Evolutionary conservation across 2,888 invertebrate species (phyloP).

Genomic region (Xanthia togata): DNA sequence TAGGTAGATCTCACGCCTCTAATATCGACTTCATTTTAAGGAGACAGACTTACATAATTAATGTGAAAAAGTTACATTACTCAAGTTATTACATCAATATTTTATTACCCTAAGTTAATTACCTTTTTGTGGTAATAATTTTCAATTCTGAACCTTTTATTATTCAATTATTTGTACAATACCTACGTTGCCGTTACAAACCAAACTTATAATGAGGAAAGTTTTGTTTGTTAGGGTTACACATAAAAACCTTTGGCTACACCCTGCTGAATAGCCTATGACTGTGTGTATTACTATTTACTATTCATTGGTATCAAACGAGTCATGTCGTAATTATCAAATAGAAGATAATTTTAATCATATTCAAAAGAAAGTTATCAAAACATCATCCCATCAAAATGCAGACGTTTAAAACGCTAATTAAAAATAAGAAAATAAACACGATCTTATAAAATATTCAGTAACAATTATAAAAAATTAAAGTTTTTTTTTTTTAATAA

Average conservation of each 20-base stretch:
- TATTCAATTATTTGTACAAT: constrained; percentile 52
- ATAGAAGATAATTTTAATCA: not conserved
- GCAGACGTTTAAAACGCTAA: not conserved
- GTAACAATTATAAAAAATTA: not conserved
- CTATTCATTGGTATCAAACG: constrained; percentile 20
- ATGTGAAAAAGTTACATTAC: constrained; percentile 17
- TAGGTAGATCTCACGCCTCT: not conserved
- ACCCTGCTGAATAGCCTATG: constrained; percentile 29
- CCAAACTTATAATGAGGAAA: constrained; percentile 53
- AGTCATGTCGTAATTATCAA: not conserved
- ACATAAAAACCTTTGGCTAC: constrained; percentile 41
- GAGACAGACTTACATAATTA: constrained; percentile 13
- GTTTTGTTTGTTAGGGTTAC: constrained; percentile 50
- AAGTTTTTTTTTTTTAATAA: not conserved
- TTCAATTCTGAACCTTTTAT: constrained; percentile 36
- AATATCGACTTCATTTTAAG: not conserved
- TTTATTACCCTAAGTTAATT: constrained; percentile 44
- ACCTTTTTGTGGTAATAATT: constrained; percentile 44
- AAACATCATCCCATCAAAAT: not conserved
- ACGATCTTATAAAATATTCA: not conserved
- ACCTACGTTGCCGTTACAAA: constrained; percentile 34
- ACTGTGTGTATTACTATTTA: constrained; percentile 13
- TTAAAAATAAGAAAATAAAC: not conserved
- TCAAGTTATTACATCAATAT: constrained; percentile 36
- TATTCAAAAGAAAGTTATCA: not conserved